Base-by-base conservation (phyloP, 2,113 vertebrate species). In the Marmota monax region DNA sequence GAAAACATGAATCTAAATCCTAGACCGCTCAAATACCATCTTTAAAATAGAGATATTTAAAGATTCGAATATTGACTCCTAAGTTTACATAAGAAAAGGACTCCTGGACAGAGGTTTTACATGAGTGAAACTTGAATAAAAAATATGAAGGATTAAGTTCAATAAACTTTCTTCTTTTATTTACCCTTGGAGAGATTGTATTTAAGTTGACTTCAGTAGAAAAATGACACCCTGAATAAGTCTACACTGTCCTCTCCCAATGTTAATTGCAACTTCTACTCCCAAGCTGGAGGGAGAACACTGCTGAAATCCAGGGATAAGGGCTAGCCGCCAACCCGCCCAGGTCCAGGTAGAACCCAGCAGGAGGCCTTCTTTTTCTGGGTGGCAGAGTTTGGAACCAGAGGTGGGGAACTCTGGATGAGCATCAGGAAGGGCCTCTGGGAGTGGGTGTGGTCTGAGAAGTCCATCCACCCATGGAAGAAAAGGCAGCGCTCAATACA, bases 91-190 rank as follows among this genome's bases (percentile, higher is more conserved):
- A 76, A 39, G 16, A 79, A 94, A 92, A 69, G 63, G 20, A 61
- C 48, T 61, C 37, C 84, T 97, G 80, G 22, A 20, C 32, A 78
- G 53, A 45, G 16, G 42, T 73, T 82, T 72, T 72, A 83, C 78
- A 72, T 77, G 85, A 69, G n/a, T 65, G 79, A 74, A 39, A 25
- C 70, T 22, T 85, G 63, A 92, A 87, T 78, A 37, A 92, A 85
- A 92, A 83, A 83, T 42, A 93, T 23, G 37, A 70, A 70, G 61
- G 37, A 86, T 82, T 86, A 1, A 39, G 65, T 90, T 69, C 56
- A 69, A 79, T 4, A 77, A 84, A 94, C 45, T 16, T 18, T 22
- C 37, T 25, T 48, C 5, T 74, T 73, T 79, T 45, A 42, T 34
- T 80, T 27, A 80, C 70, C 29, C 65, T 48, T 22, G 45, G 58